Evolutionary conservation across 2,888 invertebrate genomes (phyloP), one percentile per base, ranked within the genome.

Genomic region (Acholoe squamosa): DNA sequence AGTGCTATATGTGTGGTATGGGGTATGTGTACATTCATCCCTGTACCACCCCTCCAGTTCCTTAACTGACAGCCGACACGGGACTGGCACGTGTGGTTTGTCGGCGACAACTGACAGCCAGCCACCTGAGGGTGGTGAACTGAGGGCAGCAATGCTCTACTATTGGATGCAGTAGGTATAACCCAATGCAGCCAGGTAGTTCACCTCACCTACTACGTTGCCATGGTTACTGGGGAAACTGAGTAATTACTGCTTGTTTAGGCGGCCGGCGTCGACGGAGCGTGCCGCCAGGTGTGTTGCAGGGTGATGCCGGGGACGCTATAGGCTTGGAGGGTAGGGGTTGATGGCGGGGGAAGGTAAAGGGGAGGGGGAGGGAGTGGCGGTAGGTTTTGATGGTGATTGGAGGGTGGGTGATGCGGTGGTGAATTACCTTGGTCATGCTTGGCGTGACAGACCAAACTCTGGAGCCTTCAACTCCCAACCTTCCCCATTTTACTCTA

Each of bases 181-280:
- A 43, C 43, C 43, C 43, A 43, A 43, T 43, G 43, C 43, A n/a
- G 71, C 28, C 71, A 71, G 71, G 71, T 71, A 71, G 71, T 71
- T 71, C 71, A 28, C 71, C 71, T 71, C 71, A 71, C 71, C 71
- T 71, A 71, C 71, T 25, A 28, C n/a, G 71, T 71, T 71, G 28
- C 71, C 71, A 71, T 71, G 71, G 71, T 71, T 71, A 71, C 71
- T 71, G 71, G 71, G 14, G 16, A 71, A 71, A 71, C 71, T 71
- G 71, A 71, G 71, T 71, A 71, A 71, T 71, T 71, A 71, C 31
- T 71, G 71, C 71, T 71, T 71, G 71, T 71, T 71, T 71, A 71
- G 71, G 71, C 71, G 71, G 61, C 28, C 25, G 71, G 61, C 61
- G 61, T 61, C 71, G 71, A 7, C 31, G 28, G 31, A 71, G 71